A percentile compares a stretch with the other conserved stretches of the same genome.
Evolutionary conservation across 2,888 invertebrate genomes (phyloP).

Genomic region (Drosophila pseudotalamancana): DNA sequence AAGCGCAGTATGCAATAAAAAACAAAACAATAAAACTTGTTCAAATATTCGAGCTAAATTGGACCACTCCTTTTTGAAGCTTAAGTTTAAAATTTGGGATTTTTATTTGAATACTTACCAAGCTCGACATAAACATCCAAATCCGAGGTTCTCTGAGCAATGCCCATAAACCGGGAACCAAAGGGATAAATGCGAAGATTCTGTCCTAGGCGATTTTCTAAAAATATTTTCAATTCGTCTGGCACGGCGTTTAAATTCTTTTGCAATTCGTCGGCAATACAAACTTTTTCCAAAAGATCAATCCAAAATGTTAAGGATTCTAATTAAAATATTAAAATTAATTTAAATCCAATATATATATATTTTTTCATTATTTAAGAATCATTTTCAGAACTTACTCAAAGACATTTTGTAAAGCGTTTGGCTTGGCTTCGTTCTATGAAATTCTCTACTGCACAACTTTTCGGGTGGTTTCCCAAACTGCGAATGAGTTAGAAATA

Average conservation of each 20-base stretch:
- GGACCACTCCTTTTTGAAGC: too few species aligned
- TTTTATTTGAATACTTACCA: constrained; percentile 9
- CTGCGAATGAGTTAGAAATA: too few species aligned
- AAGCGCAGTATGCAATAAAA: too few species aligned
- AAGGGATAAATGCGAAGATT: constrained; percentile 6
- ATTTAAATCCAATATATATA: neutral
- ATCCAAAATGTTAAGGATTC: constrained; percentile 5
- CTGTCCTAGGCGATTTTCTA: too few species aligned
- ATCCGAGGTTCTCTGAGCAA: constrained; percentile 9
- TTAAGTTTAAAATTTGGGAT: too few species aligned
- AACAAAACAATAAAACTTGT: too few species aligned
- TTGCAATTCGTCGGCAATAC: neutral
- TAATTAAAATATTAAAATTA: neutral
- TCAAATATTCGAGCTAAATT: too few species aligned
- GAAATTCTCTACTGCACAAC: too few species aligned
- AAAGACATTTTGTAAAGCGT: constrained; percentile 7
- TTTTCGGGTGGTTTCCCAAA: neutral
- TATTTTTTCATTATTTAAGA: too few species aligned
- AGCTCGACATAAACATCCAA: constrained; percentile 25
- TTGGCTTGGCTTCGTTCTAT: neutral
- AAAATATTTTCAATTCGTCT: neutral
- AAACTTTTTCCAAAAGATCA: neutral
- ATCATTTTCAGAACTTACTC: constrained; percentile 4
- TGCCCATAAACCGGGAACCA: constrained; percentile 32
- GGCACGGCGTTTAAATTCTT: neutral